These are phyloP conservation scores for Tricholaema leucomelas DNA, from an alignment of 2,113 vertebrate genomes.

Conservation along the genomic window DNA sequence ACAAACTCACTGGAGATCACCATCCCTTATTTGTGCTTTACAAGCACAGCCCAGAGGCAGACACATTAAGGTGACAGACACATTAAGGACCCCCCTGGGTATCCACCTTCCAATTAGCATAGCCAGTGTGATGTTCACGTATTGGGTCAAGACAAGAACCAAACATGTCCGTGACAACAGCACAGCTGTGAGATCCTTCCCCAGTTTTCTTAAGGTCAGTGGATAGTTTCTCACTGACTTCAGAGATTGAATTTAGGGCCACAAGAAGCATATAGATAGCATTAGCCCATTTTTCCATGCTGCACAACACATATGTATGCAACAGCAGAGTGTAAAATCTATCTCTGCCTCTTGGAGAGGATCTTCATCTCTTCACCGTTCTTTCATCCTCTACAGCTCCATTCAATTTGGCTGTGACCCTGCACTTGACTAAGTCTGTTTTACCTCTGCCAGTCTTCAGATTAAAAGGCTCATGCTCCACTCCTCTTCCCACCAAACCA, in stretches of 20 bases:
- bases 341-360: not conserved
- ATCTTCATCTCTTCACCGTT: not conserved
- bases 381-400: not conserved
- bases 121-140: fast-evolving
- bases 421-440: not conserved
- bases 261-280: not conserved
- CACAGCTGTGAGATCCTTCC: not conserved
- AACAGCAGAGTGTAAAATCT: not conserved
- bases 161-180: not conserved
- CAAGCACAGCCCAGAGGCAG: not conserved
- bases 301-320: not conserved
- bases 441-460: not conserved
- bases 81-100: not conserved
- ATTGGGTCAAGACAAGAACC: not conserved
- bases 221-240: not conserved
- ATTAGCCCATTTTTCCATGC: not conserved
- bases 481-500: not conserved
- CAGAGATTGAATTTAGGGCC: not conserved
- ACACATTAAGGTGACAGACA: not conserved
- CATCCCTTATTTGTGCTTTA: not conserved
- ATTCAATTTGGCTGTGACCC: fast-evolving
- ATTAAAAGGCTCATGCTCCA: not conserved
- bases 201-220: fast-evolving
- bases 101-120: not conserved
- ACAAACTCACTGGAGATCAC: fast-evolving